Conservation (phyloP, 1,140 invertebrate genomes). For the Drosophila arizonae region DNA sequence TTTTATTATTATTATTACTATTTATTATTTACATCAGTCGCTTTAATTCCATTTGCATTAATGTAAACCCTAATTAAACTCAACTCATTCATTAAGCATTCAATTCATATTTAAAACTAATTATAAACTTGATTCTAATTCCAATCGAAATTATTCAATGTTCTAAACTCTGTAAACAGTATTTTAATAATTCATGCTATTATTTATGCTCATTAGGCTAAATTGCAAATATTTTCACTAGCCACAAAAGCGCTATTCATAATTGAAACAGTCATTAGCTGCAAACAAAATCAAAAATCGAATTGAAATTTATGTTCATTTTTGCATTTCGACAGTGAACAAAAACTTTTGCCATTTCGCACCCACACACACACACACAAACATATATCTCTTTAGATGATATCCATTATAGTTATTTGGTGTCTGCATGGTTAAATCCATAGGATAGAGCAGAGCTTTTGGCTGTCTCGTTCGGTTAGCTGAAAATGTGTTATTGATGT, state of each 20-base stretch:
- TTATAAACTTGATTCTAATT: background rate
- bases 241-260: background rate
- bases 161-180: constrained; percentile 1
- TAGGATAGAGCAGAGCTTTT: background rate
- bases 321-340: constrained; percentile 38
- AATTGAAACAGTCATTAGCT: constrained; percentile 3
- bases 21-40: no score
- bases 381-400: background rate
- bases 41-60: no score
- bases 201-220: constrained; percentile 12
- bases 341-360: constrained; percentile 42
- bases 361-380: background rate
- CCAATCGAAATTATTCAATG: background rate
- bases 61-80: no score
- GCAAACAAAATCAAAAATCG: background rate
- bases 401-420: constrained; percentile 13
- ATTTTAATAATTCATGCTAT: background rate
- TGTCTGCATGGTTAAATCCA: constrained; percentile 4
- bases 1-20: no score
- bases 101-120: no score
- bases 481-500: constrained; percentile 41
- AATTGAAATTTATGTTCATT: constrained; percentile 32
- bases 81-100: no score
- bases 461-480: constrained; percentile 26
- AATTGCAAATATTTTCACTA: constrained; percentile 10